Percentiles rank a stretch among this genome's conserved stretches.
These are phyloP conservation scores for Anguilla marmorata DNA, from an alignment of 2,797 vertebrate genomes.

Conservation along the genomic window DNA sequence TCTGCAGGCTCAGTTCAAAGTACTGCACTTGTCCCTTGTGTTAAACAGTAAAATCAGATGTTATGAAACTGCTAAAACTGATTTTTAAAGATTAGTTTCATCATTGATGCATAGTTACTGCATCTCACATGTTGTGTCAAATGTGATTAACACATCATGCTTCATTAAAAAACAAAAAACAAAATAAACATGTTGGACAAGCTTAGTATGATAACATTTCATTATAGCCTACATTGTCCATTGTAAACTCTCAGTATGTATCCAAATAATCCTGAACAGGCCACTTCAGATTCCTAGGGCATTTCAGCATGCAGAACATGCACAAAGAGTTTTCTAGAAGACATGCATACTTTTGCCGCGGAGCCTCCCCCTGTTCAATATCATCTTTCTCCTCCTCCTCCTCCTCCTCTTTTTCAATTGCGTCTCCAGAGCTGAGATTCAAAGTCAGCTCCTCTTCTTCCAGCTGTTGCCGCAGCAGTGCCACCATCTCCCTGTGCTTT, in stretches of 20 bases:
- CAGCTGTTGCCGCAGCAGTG: conserved; percentile 85
- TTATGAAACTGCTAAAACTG: no score
- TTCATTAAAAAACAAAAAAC: no score
- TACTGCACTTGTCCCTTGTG: no score
- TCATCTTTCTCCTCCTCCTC: conserved; percentile 60
- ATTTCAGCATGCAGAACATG: background rate
- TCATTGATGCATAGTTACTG: no score
- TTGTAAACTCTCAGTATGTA: no score
- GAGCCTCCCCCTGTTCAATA: conserved; percentile 58
- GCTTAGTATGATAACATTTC: background rate
- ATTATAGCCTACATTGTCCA: background rate
- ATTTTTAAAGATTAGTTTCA: no score
- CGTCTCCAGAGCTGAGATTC: conserved; percentile 59
- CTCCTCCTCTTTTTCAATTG: conserved; percentile 57
- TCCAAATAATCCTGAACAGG: background rate
- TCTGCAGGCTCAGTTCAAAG: no score
- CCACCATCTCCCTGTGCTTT: conserved; percentile 92
- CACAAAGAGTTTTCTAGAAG: background rate
- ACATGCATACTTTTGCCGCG: conserved; percentile 78
- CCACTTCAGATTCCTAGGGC: background rate
- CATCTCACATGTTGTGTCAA: no score
- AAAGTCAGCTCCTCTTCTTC: conserved; percentile 80
- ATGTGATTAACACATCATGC: no score
- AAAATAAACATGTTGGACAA: background rate
- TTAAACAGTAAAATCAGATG: no score